Conservation (phyloP, 1,140 invertebrate species). For the Hyphantria cunea region DNA sequence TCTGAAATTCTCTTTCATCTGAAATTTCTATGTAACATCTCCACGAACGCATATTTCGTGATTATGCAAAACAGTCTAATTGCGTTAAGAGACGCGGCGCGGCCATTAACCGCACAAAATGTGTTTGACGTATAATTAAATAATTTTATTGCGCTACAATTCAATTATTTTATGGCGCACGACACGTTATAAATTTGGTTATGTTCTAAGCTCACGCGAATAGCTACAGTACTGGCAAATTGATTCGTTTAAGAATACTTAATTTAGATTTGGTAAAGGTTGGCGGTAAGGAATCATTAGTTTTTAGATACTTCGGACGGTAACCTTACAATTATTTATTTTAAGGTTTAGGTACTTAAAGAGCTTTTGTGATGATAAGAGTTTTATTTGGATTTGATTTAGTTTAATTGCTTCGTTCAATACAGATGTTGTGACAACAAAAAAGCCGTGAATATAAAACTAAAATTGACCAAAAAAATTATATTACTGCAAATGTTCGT, state of each 20-base stretch:
- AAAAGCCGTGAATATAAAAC: too few species aligned
- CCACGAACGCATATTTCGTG: slow-evolving; percentile 37
- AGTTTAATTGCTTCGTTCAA: too few species aligned
- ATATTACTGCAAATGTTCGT: too few species aligned
- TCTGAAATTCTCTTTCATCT: slow-evolving; percentile 14
- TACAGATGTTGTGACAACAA: too few species aligned
- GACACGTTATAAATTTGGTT: slow-evolving; percentile 22
- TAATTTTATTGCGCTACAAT: slow-evolving; percentile 54
- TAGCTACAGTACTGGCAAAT: slow-evolving; percentile 6
- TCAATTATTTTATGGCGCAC: slow-evolving; percentile 37
- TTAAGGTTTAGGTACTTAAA: too few species aligned
- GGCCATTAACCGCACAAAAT: slow-evolving; percentile 45
- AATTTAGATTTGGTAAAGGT: not conserved
- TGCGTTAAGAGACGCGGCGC: slow-evolving; percentile 42
- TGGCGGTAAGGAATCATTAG: too few species aligned
- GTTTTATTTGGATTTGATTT: too few species aligned
- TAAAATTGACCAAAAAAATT: not conserved
- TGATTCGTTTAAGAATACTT: slow-evolving; percentile 5
- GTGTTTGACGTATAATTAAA: slow-evolving; percentile 56
- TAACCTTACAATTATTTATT: too few species aligned
- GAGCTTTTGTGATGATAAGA: too few species aligned
- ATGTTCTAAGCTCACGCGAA: slow-evolving; percentile 17
- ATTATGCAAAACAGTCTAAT: slow-evolving; percentile 56
- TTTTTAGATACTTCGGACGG: too few species aligned
- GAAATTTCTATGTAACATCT: slow-evolving; percentile 31